These are phyloP conservation scores for Pseudococcus viburni DNA, from an alignment of 2,888 invertebrate genomes.

Conservation along the genomic window DNA sequence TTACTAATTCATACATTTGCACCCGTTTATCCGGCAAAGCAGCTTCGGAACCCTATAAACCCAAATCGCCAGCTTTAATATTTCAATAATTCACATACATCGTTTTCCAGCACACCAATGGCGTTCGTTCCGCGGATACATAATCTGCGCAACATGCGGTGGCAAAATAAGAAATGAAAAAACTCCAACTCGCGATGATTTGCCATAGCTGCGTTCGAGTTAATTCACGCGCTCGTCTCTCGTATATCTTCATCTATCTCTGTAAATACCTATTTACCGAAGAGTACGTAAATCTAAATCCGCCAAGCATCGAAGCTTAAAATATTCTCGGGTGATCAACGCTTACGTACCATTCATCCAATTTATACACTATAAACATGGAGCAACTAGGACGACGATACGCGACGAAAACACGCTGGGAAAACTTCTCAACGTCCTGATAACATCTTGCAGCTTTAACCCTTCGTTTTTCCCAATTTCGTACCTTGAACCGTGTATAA, in stretches of 20 bases:
- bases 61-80: slow-evolving; percentile 13
- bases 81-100: slow-evolving; percentile 23
- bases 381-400: neutral
- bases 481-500: neutral
- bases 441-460: neutral
- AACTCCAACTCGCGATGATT: neutral
- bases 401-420: neutral
- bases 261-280: neutral
- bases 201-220: neutral
- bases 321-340: slow-evolving; percentile 2
- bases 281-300: neutral
- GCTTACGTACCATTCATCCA: neutral
- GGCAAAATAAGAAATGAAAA: neutral
- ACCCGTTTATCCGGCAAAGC: neutral
- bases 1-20: slow-evolving; percentile 24
- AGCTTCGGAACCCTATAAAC: neutral
- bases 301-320: neutral
- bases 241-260: too few species aligned
- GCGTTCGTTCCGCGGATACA: neutral
- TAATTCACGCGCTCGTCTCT: too few species aligned
- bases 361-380: neutral
- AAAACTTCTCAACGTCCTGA: neutral
- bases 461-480: neutral
- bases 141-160: neutral
- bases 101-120: neutral